These are phyloP conservation scores for Benitochromis conjunctus DNA, from an alignment of 2,113 vertebrate genomes.

Conservation along the genomic window DNA sequence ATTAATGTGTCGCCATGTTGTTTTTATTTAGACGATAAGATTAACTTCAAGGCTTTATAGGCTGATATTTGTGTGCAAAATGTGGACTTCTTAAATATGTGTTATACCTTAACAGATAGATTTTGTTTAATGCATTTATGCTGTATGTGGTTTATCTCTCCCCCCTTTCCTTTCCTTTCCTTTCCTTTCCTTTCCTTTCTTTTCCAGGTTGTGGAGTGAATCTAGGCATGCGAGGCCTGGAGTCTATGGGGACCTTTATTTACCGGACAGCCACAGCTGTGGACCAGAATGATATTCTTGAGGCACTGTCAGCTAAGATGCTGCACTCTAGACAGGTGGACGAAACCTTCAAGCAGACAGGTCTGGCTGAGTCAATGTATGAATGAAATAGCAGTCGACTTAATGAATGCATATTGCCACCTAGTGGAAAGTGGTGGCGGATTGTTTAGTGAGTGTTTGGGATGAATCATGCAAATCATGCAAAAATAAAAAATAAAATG, in stretches of 20 bases:
- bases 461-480: neutral
- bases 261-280: slow-evolving; percentile 71
- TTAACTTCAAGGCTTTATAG: neutral
- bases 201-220: slow-evolving; percentile 77
- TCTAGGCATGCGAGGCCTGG: slow-evolving; percentile 75
- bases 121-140: neutral
- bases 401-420: neutral
- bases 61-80: neutral
- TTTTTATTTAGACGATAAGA: neutral
- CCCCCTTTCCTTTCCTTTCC: neutral
- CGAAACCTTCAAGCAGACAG: slow-evolving; percentile 75
- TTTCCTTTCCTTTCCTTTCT: neutral
- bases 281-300: slow-evolving; percentile 76
- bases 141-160: neutral
- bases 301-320: slow-evolving; percentile 76
- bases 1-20: neutral
- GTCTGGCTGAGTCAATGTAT: slow-evolving; percentile 68
- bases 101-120: neutral
- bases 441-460: neutral
- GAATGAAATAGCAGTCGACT: slow-evolving; percentile 42
- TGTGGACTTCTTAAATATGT: neutral
- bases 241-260: slow-evolving; percentile 76
- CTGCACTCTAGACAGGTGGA: slow-evolving; percentile 73
- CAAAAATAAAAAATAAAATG: neutral
- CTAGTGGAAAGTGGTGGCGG: slow-evolving; percentile 16